Base-by-base conservation (phyloP, 2,797 vertebrate species). In the Gallinago stenura region DNA sequence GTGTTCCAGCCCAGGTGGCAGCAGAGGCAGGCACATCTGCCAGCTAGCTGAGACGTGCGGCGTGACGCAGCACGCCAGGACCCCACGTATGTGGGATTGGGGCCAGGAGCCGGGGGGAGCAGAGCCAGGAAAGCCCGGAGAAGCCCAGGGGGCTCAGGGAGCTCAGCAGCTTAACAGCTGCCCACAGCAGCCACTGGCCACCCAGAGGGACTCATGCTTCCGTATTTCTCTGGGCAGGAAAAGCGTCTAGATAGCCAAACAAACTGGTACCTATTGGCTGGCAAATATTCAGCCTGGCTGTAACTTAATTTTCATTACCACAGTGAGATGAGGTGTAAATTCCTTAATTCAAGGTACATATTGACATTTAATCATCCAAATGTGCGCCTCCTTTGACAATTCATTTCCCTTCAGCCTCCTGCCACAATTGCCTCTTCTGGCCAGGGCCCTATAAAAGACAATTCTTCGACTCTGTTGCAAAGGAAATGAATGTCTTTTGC, bases 361-460 rank as follows among this genome's bases (percentile, higher is more conserved):
- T 62, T 96, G 95, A 90, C 83, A 86, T 94, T 94, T 93, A 95
- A 95, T 95, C 95, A 96, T 72, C 87, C 62, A 83, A 86, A 88
- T 51, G 84, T 37, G 75, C 2, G 2, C 39, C 37, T 91, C 65
- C 64, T 85, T 83, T 93, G 91, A 92, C 84, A 96, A 93, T 72
- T 87, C 43, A 86, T 95, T 96, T 96, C 69, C 87, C 89, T 94
- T 41, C 76, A 86, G 57, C 48, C 50, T 86, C 51, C 76, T 88
- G 77, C 83, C 81, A 56, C 85, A 69, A 86, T 30, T 81, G 50
- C 53, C 21, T 82, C 35, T 78, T 75, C 82, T 90, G 89, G 76
- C 54, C 46, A 28, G 60, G 24, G 26, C 76, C 33, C 65, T 78
- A 26, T 54, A 79, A 92, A 90, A 91, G 76, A 86, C 17, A 33